Conservation (phyloP, 2,113 vertebrate species). For the Callipepla squamata region DNA sequence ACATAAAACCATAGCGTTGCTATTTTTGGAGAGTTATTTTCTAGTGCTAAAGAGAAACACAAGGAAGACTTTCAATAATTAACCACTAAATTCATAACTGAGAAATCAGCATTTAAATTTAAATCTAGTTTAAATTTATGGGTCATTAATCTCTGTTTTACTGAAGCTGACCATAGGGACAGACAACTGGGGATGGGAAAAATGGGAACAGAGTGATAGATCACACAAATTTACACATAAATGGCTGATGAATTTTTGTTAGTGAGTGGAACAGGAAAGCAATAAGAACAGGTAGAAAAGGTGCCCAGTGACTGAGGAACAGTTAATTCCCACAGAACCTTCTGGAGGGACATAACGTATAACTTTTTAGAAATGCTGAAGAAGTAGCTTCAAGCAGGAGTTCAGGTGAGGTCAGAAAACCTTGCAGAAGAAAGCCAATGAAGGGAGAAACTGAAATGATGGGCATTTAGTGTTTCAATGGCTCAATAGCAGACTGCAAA, state of each 20-base stretch:
- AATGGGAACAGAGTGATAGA: background rate
- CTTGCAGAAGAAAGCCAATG: background rate
- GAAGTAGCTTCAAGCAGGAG: background rate
- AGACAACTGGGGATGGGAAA: background rate
- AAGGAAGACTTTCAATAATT: background rate
- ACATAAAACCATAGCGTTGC: background rate
- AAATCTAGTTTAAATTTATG: background rate
- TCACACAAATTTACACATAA: background rate
- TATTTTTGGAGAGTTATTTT: background rate
- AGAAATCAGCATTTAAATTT: background rate
- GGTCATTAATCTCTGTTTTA: background rate
- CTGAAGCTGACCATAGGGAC: background rate
- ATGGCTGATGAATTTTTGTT: background rate
- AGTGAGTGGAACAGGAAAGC: background rate
- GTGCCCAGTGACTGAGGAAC: background rate
- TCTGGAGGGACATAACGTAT: background rate
- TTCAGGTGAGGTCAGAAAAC: background rate
- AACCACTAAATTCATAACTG: rapidly evolving
- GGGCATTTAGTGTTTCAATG: rapidly evolving
- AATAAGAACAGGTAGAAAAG: rapidly evolving
- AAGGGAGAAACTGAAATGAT: rapidly evolving
- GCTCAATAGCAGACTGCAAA: rapidly evolving
- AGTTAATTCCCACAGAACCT: background rate
- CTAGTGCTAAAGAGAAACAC: background rate
- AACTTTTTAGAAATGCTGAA: background rate